Evolutionary conservation across 92 coral and sea anemone genomes (phyloP), one percentile per base, ranked within the genome.

Genomic region (Ricordea florida): DNA sequence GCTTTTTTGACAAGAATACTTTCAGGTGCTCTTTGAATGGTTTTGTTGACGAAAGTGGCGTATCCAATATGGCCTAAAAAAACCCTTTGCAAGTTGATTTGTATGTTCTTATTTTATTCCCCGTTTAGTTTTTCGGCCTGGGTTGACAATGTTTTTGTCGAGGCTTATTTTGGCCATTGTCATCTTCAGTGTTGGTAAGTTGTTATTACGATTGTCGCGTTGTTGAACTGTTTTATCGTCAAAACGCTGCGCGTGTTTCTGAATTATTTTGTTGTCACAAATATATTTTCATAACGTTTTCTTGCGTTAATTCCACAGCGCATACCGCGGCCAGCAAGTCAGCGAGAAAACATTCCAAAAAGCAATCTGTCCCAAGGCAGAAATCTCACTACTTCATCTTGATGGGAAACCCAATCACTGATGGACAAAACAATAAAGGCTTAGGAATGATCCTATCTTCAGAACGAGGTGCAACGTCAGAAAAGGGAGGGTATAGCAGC

Each of bases 381-480:
- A 53, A 14, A 20, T 40, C 77, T 10, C 77, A 55, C 23, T 70
- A 70, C 21, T 17, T 70, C 0, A 38, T 70, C 5, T 65, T 70
- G 13, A 27, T 70, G 66, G 77, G 77, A 53, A 26, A 9, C 41
- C 77, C 77, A 9, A 20, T 70, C 14, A 65, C 38, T 1, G 65
- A 70, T 55, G 42, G 24, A 34, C 65, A 36, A 5, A 23, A 70
- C 20, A 50, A 29, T 15, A 70, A 70, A 42, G 62, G 77, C 10
- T 37, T 70, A 23, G 65, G 77, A 1, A 55, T 70, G 65, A 70
- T 70, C 31, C 66, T 70, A 5, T 55, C 73, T 9, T 46, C 66
- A 6, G 17, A 27, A 6, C 53, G 25, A 16, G 43, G 52, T 6
- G 52, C 20, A 13, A 25, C 33, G n/a, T 5, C 36, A 40, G 77